These are phyloP conservation scores for Polypedilum vanderplanki DNA, from an alignment of 1,140 invertebrate genomes.

Conservation along the genomic window DNA sequence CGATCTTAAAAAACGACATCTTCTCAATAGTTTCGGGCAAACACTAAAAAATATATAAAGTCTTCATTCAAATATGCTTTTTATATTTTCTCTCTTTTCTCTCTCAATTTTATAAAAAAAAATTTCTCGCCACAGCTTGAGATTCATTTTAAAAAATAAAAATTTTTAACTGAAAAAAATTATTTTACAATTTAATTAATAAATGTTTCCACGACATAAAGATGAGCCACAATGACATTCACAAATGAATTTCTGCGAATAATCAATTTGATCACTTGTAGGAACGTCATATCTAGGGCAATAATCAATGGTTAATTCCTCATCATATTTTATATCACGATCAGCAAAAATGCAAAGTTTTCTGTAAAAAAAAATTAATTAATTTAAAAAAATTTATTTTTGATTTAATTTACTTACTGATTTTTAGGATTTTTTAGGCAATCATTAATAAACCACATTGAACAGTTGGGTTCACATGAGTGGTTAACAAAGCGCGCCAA, in stretches of 20 bases:
- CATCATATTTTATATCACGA: slow-evolving; percentile 69
- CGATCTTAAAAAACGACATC: no score
- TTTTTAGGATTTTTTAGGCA: slow-evolving; percentile 83
- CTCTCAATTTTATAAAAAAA: no score
- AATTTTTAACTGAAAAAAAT: no score
- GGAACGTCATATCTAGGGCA: slow-evolving; percentile 42
- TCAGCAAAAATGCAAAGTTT: slow-evolving; percentile 80
- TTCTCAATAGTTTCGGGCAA: no score
- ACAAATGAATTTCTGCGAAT: slow-evolving; percentile 31
- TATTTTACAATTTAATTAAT: neutral
- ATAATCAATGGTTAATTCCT: slow-evolving; percentile 94
- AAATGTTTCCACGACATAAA: slow-evolving; percentile 35
- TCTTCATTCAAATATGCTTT: no score
- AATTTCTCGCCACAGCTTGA: no score
- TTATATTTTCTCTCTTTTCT: no score
- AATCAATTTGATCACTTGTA: neutral
- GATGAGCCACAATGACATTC: slow-evolving; percentile 39
- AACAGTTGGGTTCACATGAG: slow-evolving; percentile 89
- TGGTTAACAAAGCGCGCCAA: slow-evolving; percentile 94
- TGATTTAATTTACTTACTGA: slow-evolving; percentile 45
- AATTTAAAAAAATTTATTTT: neutral
- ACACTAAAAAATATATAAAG: no score
- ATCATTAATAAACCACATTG: slow-evolving; percentile 86
- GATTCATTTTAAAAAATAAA: no score
- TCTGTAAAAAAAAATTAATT: neutral